phyloP scores from a whole-genome alignment of 1,140 invertebrate species.

The Mercenaria mercenaria region DNA sequence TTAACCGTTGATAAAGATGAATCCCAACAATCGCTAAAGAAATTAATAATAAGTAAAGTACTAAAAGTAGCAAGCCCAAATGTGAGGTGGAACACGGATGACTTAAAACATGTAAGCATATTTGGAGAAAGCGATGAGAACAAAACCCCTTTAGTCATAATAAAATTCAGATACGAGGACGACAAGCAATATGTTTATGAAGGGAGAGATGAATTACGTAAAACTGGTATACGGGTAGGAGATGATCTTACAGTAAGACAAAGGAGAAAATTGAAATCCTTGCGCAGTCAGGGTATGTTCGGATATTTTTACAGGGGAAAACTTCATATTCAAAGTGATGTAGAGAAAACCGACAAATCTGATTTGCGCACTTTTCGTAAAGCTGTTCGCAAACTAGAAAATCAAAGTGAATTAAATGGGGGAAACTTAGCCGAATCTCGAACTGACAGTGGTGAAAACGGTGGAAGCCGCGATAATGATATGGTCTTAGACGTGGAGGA shows the following conservation, averaged over 20 bases:
- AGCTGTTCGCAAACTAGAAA: no score
- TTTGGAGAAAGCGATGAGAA: background rate
- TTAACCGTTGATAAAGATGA: background rate
- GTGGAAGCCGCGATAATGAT: no score
- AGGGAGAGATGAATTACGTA: background rate
- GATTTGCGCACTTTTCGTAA: no score
- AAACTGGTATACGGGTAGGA: background rate
- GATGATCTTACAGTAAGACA: background rate
- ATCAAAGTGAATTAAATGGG: no score
- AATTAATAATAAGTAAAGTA: background rate
- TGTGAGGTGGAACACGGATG: background rate
- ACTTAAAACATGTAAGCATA: background rate
- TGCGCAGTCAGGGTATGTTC: background rate
- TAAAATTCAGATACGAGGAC: background rate
- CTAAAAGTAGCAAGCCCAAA: background rate
- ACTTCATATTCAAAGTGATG: no score
- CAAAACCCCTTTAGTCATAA: background rate
- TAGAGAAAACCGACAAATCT: no score
- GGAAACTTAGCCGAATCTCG: no score
- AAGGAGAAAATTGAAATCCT: background rate
- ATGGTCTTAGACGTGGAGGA: no score
- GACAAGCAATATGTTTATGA: background rate
- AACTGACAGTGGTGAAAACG: no score
- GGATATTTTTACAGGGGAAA: constrained; percentile 15
- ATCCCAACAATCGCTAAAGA: background rate